Base-by-base conservation (phyloP, 2,888 invertebrate genomes). In the Megastigmus dorsalis region DNA sequence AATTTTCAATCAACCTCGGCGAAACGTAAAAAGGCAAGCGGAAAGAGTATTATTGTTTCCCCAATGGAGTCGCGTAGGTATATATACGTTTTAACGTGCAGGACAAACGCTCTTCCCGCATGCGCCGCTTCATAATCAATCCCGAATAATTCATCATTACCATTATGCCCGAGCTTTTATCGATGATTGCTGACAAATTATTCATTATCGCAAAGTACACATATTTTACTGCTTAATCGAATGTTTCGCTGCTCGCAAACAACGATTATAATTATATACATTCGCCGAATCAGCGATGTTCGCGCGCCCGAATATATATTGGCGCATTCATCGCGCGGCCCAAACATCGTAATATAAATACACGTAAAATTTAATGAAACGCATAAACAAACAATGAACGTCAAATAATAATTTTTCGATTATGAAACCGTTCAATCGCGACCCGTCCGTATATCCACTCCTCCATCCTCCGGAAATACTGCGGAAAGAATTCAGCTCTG, bases 371-470 rank as follows among this genome's bases (percentile, higher is more conserved):
- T 48, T 38, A 28, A 63, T 63, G 48, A 57, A 62, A 48, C 36
- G 48, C 63, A 30, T 36, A 30, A 33, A 38, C 62, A 63, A 71
- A 63, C 52, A 52, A 26, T 38, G n/a, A 23, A 52, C 33, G 26
- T 43, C 54, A 36, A 62, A 55, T 62, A 73, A 73, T 62, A 41
- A 72, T 59, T 60, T 60, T 73, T 62, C 67, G 48, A 66, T 67
- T 62, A 66, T 30, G 62, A 60, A 73, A 72, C 15, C 67, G 45
- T 30, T 59, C 60, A 26, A 57, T 60, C 36, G 62, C 23, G 18
- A 3, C 20, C 5, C 15, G 13, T 41, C 41, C 13, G n/a, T 41
- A 3, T 28, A 26, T 66, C 66, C 66, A 5, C 33, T 54, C 38
- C 33, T 23, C n/a, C 50, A 10, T 28, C 7, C n/a, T 7, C 57